Conservation (phyloP, 2,113 vertebrate species). For the Ciconia maguari region DNA sequence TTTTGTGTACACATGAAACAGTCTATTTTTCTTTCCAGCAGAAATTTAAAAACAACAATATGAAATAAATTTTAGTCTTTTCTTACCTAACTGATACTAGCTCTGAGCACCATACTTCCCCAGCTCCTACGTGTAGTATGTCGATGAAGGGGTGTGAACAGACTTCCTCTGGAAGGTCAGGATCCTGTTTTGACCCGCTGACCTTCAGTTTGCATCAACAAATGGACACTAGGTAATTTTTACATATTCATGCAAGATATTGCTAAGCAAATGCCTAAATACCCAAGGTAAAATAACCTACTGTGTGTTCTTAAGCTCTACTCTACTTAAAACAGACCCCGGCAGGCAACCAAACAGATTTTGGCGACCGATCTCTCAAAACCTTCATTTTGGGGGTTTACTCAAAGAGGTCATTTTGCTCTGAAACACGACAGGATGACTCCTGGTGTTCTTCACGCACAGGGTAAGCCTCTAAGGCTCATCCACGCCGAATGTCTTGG, state of each 20-base stretch:
- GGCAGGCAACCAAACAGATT: neutral
- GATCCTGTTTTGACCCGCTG: neutral
- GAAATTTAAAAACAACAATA: fast-evolving
- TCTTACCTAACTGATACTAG: neutral
- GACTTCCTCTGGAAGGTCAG: neutral
- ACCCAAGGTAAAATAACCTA: neutral
- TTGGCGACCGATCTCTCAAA: neutral
- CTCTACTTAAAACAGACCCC: neutral
- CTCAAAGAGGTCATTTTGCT: neutral
- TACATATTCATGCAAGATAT: neutral
- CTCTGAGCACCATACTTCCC: neutral
- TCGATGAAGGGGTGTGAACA: neutral
- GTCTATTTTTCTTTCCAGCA: neutral
- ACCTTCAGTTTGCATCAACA: neutral
- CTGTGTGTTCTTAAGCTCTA: fast-evolving
- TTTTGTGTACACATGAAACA: neutral
- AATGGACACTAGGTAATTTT: neutral
- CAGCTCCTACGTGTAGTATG: fast-evolving
- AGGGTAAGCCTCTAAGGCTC: neutral
- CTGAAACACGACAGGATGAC: fast-evolving
- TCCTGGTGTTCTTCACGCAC: neutral
- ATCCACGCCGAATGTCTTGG: fast-evolving
- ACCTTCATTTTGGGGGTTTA: neutral
- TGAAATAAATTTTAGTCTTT: neutral
- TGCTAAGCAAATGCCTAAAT: neutral